Conservation (phyloP, 2,113 vertebrate genomes). For the Pachypanchax playfairii region DNA sequence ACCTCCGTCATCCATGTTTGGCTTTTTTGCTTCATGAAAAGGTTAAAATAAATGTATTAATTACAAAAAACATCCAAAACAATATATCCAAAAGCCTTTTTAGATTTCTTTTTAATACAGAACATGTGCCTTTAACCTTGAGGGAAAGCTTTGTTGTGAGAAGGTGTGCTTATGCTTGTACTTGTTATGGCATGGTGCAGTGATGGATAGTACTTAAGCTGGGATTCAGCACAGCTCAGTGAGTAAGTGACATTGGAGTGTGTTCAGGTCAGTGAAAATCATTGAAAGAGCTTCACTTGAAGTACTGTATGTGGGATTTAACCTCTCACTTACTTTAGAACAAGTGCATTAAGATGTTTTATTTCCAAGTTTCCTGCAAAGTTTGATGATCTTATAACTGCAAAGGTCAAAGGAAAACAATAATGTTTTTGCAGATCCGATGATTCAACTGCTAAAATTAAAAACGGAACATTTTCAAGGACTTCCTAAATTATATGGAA, state of each 20-base stretch:
- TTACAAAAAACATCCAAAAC: background rate
- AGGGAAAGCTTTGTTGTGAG: slow-evolving; percentile 12
- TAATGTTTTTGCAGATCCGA: background rate
- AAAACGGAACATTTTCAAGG: background rate
- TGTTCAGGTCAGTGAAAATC: slow-evolving; percentile 32
- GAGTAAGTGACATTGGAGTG: slow-evolving; percentile 29
- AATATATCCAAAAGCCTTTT: background rate
- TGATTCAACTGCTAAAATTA: background rate
- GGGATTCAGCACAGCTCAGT: slow-evolving; percentile 22
- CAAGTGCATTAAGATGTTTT: slow-evolving; percentile 12
- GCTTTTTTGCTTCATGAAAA: background rate
- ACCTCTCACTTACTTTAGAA: slow-evolving; percentile 19
- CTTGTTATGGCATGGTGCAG: slow-evolving; percentile 12
- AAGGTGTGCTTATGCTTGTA: slow-evolving; percentile 32
- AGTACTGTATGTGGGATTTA: slow-evolving; percentile 29
- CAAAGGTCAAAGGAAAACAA: slow-evolving; percentile 14
- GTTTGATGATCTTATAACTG: slow-evolving; percentile 12
- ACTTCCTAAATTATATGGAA: background rate
- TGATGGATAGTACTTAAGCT: slow-evolving; percentile 25
- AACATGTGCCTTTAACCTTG: slow-evolving; percentile 8
- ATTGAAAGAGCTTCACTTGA: slow-evolving; percentile 21
- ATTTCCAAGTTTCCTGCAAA: slow-evolving; percentile 9
- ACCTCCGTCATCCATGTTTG: slow-evolving; percentile 1
- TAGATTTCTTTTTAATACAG: background rate
- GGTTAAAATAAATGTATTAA: background rate